Evolutionary conservation across 2,113 vertebrate genomes (phyloP).

Genomic region (Ciconia maguari): DNA sequence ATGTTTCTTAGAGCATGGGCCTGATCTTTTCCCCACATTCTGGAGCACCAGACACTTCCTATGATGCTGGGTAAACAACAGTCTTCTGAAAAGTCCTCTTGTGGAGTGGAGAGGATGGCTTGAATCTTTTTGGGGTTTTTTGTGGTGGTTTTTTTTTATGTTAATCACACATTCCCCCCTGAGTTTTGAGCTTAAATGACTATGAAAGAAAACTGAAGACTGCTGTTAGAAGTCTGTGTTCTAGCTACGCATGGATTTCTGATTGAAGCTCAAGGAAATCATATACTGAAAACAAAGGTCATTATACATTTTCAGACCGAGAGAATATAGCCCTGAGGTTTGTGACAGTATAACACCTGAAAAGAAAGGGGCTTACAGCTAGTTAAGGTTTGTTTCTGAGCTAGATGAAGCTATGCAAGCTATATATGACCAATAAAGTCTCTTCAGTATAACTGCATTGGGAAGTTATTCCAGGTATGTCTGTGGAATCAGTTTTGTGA

Average conservation of each 20-base stretch:
- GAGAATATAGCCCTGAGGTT: not conserved
- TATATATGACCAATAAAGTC: not conserved
- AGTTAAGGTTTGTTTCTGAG: not conserved
- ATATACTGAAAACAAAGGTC: not conserved
- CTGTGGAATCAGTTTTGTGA: conserved; percentile 2
- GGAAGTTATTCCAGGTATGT: not conserved
- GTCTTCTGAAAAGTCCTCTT: not conserved
- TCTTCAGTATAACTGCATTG: not conserved
- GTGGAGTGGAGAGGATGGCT: not conserved
- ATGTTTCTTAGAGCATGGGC: not conserved
- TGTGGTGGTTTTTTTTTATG: not conserved
- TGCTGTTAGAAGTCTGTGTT: not conserved
- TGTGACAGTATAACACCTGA: not conserved
- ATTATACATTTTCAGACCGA: not conserved
- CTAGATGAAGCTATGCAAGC: not conserved
- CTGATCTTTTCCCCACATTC: not conserved
- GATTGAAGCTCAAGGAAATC: not conserved
- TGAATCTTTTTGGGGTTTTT: not conserved
- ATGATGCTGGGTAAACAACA: not conserved
- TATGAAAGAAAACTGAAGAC: not conserved
- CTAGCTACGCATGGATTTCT: not conserved
- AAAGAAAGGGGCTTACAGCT: not conserved
- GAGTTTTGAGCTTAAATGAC: not conserved
- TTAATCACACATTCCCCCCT: not conserved
- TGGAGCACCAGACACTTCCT: not conserved